Evolutionary conservation across 2,797 vertebrate species (phyloP).

Genomic region (Oceanodroma leucorhoa): DNA sequence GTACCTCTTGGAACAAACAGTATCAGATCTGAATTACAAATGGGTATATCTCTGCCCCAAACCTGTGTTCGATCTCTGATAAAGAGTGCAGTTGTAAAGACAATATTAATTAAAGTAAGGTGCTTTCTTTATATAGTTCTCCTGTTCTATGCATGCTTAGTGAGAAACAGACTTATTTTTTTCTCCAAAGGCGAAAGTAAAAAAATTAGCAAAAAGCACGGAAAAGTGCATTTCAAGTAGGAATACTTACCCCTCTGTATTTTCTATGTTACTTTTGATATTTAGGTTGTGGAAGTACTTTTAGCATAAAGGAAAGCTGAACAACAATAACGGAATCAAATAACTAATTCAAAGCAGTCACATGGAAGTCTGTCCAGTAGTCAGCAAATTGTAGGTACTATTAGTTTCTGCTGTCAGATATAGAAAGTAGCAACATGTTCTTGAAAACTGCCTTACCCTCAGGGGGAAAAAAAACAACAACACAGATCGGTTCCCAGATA

Average conservation of each 20-base stretch:
- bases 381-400: neutral
- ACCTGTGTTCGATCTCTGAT: slow-evolving; percentile 36
- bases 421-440: neutral
- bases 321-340: neutral
- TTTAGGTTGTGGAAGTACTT: neutral
- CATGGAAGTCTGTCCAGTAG: neutral
- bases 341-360: neutral
- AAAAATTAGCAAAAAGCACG: neutral
- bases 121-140: neutral
- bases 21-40: slow-evolving; percentile 62
- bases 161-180: neutral
- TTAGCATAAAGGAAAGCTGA: neutral
- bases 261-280: neutral
- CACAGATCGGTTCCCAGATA: neutral
- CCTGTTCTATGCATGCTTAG: neutral
- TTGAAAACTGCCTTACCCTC: neutral
- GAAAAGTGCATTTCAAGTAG: neutral
- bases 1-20: neutral
- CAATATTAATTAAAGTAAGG: slow-evolving; percentile 58
- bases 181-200: neutral
- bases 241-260: neutral
- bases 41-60: slow-evolving; percentile 38
- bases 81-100: neutral
- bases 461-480: neutral
- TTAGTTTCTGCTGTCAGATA: neutral